phyloP scores from a whole-genome alignment of 2,888 invertebrate genomes.

The Pherbina coryleti region DNA sequence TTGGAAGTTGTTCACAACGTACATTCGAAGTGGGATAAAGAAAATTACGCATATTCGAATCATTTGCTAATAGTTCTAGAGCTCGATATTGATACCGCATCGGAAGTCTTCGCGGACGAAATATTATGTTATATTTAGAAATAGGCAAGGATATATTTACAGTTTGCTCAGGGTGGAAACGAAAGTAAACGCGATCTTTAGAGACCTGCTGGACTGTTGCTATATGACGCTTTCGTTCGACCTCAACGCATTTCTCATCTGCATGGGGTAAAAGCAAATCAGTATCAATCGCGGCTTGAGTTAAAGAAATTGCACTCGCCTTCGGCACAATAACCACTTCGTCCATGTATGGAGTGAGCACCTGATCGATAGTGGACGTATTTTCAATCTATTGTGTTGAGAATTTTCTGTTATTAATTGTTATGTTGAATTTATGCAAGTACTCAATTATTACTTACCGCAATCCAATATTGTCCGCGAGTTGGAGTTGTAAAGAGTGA shows the following conservation, averaged over 20 bases:
- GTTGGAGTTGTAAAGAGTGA: neutral
- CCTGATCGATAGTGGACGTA: slow-evolving; percentile 51
- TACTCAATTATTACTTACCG: slow-evolving; percentile 10
- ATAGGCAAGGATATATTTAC: slow-evolving; percentile 5
- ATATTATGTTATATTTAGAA: slow-evolving; percentile 48
- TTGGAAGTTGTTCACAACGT: slow-evolving; percentile 18
- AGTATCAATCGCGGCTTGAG: slow-evolving; percentile 34
- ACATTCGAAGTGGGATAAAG: slow-evolving; percentile 52
- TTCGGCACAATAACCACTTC: slow-evolving; percentile 56
- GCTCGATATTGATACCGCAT: slow-evolving; percentile 59
- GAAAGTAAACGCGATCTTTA: slow-evolving; percentile 46
- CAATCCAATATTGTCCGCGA: slow-evolving; percentile 39
- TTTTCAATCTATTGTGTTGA: slow-evolving; percentile 26
- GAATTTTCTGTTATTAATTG: neutral
- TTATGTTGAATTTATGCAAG: neutral
- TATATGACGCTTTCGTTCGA: slow-evolving; percentile 42
- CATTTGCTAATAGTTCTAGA: slow-evolving; percentile 51
- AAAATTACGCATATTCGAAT: slow-evolving; percentile 49
- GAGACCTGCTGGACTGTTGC: slow-evolving; percentile 52
- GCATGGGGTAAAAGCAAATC: slow-evolving; percentile 53
- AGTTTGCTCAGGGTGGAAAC: slow-evolving; percentile 33
- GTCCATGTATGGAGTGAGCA: slow-evolving; percentile 51
- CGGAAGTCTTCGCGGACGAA: slow-evolving; percentile 55
- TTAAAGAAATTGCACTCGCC: slow-evolving; percentile 41
- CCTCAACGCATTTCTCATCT: neutral